Base-by-base conservation (phyloP, 2,888 invertebrate genomes). In the Parnassius glacialis region DNA sequence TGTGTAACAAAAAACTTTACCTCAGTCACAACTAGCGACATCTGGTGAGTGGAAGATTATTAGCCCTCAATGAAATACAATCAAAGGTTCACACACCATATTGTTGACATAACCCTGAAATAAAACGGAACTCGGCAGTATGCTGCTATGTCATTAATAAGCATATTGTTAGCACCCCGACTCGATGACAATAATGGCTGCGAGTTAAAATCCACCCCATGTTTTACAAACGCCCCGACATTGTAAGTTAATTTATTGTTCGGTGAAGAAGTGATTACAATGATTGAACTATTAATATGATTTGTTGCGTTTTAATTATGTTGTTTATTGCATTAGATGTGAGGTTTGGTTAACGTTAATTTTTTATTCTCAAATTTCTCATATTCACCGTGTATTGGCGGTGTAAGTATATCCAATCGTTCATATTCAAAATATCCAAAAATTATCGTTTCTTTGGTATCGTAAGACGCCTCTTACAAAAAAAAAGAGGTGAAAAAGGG, bases 161-260 rank as follows among this genome's bases (percentile, higher is more conserved):
- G 81, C 82, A 78, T 69, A 82, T 83, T 83, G 83, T 84, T 76
- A 77, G 68, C 79, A 68, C 76, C 77, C 78, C 68, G 54, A 59
- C 45, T 34, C 45, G 51, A 43, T 55, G 57, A 61, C 65, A 62
- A 61, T 62, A 65, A 62, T 55, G 42, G 43, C 13, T 50, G 59
- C 13, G 42, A 25, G 13, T 34, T 44, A 25, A 43, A 54, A 50
- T 43, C 64, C 53, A 56, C 52, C 54, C 52, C 52, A 59, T 16
- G 44, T 44, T 34, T 2, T 11, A 34, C 2, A 11, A 42, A 47
- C 52, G 41, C 55, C 45, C 42, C 25, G 41, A 48, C 34, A 41
- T 11, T 20, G 54, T 43, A 50, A 34, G 50, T 53, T 48, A 54
- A 58, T 61, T 47, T 47, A 52, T 57, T 25, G 42, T 41, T 25